Base-by-base conservation (phyloP, 30 jellyfish, hydroid and myxozoan genomes). In the Aurelia coerulea region DNA sequence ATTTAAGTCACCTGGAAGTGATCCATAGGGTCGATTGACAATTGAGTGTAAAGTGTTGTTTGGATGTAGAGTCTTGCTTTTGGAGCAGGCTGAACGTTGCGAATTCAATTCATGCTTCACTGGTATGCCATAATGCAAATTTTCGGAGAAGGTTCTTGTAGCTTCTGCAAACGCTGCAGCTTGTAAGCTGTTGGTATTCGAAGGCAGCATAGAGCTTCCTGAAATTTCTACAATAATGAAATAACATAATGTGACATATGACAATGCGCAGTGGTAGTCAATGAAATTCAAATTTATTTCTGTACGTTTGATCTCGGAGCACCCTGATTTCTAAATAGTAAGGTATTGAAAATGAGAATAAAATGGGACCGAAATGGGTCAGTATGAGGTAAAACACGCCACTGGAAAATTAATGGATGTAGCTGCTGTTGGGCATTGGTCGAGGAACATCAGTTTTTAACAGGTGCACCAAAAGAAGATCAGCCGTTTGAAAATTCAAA, bases 1-100 rank as follows among this genome's bases (percentile, higher is more conserved):
- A 65, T 84, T 84, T 23, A 84, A 64, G 60, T 73, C 77, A 51
- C 84, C 86, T 7, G 93, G 93, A 23, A 84, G 73, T 18, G 93
- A 84, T 35, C 93, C 93, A 59, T 73, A 73, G 10, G 76, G 76
- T 10, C 81, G 86, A 23, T 84, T 83, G 3, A 70, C 5, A 23
- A 60, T 12, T 60, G 35, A 10, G 5, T 17, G 62, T 9, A 41
- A 15, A 31, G 78, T n/a, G 8, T 5, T 46, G 18, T 29, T 15
- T 23, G 92, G 58, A 14, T 70, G 7, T 8, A 46, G 41, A 32
- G 74, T 41, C 53, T 71, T 72, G 77, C 62, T 60, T 73, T 14
- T 35, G 6, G 78, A 34, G 31, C 87, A 31, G 8, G 81, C 73
- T 11, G 49, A 39, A 2, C 35, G 37, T 32, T 52, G 62, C 10